Base-by-base conservation (phyloP, 2,888 invertebrate species). In the Nowickia ferox region DNA sequence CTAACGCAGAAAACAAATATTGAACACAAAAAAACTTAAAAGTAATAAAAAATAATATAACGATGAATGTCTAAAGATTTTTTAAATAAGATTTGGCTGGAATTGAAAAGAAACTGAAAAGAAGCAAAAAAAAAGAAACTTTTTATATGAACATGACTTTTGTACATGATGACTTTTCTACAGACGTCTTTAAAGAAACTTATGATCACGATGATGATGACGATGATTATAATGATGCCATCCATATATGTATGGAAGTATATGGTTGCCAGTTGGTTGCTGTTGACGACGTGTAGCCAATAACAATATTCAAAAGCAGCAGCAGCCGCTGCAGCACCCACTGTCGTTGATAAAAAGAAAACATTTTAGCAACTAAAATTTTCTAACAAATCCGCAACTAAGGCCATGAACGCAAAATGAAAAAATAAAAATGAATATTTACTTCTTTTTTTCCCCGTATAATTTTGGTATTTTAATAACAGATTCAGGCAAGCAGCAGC, bases 51-150 rank as follows among this genome's bases (percentile, higher is more conserved):
- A 85, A 74, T 69, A 78, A 85, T 72, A 79, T 72, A 72, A 83
- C 83, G 79, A 86, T 86, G 86, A 86, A 83, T 86, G 79, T 80
- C 86, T 79, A 80, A 86, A 86, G 86, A 86, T 83, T 83, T 83
- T 86, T 55, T 63, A 86, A 83, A 83, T 83, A 83, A 79, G 83
- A 83, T 86, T 86, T 83, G 82, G 53, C 17, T 82, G 76, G 42
- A 74, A 79, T 71, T 82, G 69, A 78, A 74, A 66, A 74, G 77
- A 75, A 84, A 68, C 48, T 69, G 15, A 68, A 46, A 66, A 9
- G 10, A 71, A 11, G 30, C 19, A 48, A 71, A n/a, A 61, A 68
- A 85, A 65, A 51, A 8, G 11, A 63, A 55, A 22, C 40, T 40
- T 57, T 17, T 30, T 63, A 79, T 72, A 83, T 72, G 83, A 86